Evolutionary conservation across 1,140 invertebrate species (phyloP).

Genomic region (Sitodiplosis mosellana): DNA sequence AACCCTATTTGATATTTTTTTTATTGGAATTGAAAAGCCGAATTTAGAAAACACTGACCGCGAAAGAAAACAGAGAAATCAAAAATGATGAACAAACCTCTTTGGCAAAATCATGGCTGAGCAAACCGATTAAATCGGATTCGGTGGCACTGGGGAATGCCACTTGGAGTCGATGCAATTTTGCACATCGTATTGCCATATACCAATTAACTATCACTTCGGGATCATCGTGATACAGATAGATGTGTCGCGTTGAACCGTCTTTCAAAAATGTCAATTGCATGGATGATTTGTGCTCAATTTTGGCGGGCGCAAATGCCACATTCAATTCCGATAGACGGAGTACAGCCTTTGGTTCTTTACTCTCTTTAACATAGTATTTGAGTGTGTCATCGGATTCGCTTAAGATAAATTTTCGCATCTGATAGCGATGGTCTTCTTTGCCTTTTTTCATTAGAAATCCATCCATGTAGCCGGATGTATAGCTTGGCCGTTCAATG

Average conservation of each 20-base stretch:
- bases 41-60: no score
- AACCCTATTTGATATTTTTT: no score
- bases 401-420: constrained; percentile 63
- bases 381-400: constrained; percentile 62
- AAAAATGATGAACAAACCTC: no score
- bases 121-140: constrained; percentile 48
- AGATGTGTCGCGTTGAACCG: constrained; percentile 67
- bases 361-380: constrained; percentile 72
- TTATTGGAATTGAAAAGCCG: no score
- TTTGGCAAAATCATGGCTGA: constrained; percentile 61
- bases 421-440: constrained; percentile 65
- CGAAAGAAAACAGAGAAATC: no score
- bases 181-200: constrained; percentile 68
- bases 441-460: constrained; percentile 77
- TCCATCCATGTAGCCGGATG: constrained; percentile 61
- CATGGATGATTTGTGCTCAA: constrained; percentile 59
- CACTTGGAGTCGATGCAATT: constrained; percentile 61
- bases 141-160: constrained; percentile 64
- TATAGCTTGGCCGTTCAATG: constrained; percentile 54
- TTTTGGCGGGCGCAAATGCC: constrained; percentile 67
- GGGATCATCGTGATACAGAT: constrained; percentile 67
- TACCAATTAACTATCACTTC: constrained; percentile 81
- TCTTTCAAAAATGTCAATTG: constrained; percentile 72
- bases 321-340: constrained; percentile 69
- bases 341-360: constrained; percentile 67